Evolutionary conservation across 2,113 vertebrate genomes (phyloP), one percentile per base, ranked within the genome.

Genomic region (Labrus mixtus): DNA sequence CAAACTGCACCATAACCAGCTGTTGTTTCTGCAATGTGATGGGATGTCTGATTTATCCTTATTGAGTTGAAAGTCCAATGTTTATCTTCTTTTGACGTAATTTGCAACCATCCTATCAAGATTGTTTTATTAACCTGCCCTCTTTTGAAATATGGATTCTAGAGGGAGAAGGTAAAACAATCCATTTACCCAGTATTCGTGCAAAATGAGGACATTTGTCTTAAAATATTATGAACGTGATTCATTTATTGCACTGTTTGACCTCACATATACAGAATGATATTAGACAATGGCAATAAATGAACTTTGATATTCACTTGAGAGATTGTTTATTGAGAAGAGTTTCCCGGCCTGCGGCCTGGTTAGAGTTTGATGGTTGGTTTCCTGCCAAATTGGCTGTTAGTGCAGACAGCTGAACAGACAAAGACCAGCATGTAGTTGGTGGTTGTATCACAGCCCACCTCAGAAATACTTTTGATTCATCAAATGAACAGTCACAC

Each of bases 361-460:
- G 15, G 8, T 46, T 10, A 5, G 10, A 37, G 20, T 67, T 62
- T 78, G 54, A 68, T 69, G 12, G 39, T 69, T 82, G 78, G 69
- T 68, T 78, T 71, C 11, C 29, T 73, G 72, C 76, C 76, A 64
- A 76, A 80, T 45, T 41, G 71, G 61, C 81, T 87, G 23, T 67
- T 65, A 12, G 59, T 22, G 55, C 68, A 62, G 73, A 73, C 64
- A 78, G 73, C 64, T 74, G 77, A 87, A 62, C 53, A 70, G 74
- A 78, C 70, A 62, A 57, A 66, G 64, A 74, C 12, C 69, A 70
- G 77, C 17, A 2, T 50, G 69, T 70, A 8, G 16, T 58, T 54
- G 16, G 19, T 76, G 63, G 72, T 36, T 69, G 29, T 9, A 39
- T 83, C 73, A 46, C 79, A 69, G 53, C 51, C 20, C 11, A 19